Conservation (phyloP, 1,140 invertebrate genomes). For the Scaptomyza graminum region DNA sequence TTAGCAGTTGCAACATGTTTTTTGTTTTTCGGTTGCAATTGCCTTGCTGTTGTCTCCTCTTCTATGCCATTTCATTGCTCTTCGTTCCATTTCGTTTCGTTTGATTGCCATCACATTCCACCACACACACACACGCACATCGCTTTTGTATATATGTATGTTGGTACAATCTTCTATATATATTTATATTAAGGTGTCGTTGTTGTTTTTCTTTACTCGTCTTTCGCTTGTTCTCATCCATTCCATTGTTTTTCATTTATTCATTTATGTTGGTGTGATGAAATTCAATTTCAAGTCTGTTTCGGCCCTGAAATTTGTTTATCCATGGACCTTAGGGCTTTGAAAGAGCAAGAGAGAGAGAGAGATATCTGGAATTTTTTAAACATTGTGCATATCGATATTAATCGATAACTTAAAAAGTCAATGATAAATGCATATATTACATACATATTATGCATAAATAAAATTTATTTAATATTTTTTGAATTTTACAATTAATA, state of each 20-base stretch:
- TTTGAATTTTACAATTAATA: neutral
- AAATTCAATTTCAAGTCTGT: neutral
- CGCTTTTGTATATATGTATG: slow-evolving; percentile 14
- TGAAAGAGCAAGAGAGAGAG: neutral
- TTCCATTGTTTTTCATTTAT: slow-evolving; percentile 1
- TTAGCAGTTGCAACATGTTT: neutral
- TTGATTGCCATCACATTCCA: slow-evolving; percentile 20
- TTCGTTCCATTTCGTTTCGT: slow-evolving; percentile 24
- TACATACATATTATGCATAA: too few species aligned
- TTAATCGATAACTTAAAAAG: neutral
- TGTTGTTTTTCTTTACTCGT: too few species aligned
- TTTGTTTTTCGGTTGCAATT: neutral
- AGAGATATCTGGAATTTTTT: neutral
- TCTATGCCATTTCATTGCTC: neutral
- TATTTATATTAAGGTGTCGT: neutral
- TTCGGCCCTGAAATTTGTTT: neutral
- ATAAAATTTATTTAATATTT: too few species aligned
- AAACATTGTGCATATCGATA: too few species aligned
- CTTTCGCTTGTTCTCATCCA: slow-evolving; percentile 11
- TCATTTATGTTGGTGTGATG: neutral
- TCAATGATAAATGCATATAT: too few species aligned
- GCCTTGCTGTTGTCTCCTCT: slow-evolving; percentile 1
- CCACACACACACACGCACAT: slow-evolving; percentile 4
- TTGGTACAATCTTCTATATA: neutral
- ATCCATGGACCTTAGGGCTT: neutral